Evolutionary conservation across 2,888 invertebrate species (phyloP).

Genomic region (Latheticus oryzae): DNA sequence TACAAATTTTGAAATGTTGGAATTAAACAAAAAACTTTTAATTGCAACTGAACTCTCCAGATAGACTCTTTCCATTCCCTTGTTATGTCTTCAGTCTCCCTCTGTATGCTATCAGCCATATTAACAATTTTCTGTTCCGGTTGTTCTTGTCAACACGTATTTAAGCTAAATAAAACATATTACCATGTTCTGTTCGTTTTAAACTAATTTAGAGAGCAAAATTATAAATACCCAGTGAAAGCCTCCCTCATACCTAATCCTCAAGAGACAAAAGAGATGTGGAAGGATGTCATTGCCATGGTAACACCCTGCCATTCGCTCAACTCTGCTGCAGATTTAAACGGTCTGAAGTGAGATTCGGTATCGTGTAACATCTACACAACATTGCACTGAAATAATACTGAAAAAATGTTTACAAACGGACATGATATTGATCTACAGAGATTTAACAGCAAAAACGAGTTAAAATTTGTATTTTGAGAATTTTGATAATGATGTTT

Average conservation of each 20-base stretch:
- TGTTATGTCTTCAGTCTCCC: slow-evolving; percentile 5
- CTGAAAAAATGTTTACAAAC: slow-evolving; percentile 31
- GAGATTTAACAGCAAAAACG: slow-evolving; percentile 14
- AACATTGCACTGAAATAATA: slow-evolving; percentile 22
- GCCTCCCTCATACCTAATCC: slow-evolving; percentile 46
- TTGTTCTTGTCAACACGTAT: slow-evolving; percentile 26
- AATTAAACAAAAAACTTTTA: too few relatives aligned
- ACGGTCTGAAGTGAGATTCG: slow-evolving; percentile 50
- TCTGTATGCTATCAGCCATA: not conserved
- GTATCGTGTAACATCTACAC: slow-evolving; percentile 42
- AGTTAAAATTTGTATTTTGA: too few relatives aligned
- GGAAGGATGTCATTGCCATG: slow-evolving; percentile 57
- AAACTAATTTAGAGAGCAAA: slow-evolving; percentile 38
- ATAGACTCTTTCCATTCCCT: too few relatives aligned
- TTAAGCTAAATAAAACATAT: slow-evolving; percentile 32
- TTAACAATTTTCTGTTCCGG: slow-evolving; percentile 23
- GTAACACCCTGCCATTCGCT: slow-evolving; percentile 53
- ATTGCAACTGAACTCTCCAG: too few relatives aligned
- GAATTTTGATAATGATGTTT: too few relatives aligned
- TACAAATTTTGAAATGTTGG: too few relatives aligned
- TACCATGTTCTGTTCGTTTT: slow-evolving; percentile 30
- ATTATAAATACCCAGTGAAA: slow-evolving; percentile 38
- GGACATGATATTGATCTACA: slow-evolving; percentile 26
- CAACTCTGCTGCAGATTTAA: slow-evolving; percentile 54
- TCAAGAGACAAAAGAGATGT: slow-evolving; percentile 53